Base-by-base conservation (phyloP, 1,140 invertebrate species). In the Hermetia illucens region DNA sequence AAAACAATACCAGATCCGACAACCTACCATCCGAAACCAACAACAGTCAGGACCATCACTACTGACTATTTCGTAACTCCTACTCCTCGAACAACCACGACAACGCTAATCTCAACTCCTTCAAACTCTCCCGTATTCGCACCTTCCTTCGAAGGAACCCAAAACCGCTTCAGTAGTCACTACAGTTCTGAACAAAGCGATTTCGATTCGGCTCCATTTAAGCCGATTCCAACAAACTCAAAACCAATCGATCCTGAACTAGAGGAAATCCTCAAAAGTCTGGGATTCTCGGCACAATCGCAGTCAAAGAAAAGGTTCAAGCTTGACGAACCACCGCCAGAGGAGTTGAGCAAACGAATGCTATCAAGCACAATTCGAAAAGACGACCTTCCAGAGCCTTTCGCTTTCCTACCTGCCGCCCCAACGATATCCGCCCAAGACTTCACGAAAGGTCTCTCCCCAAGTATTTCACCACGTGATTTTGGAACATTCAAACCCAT, bases 401-500 rank as follows among this genome's bases (percentile, higher is more conserved):
- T 3, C 32, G 3, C 24, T 17, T 10, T 34, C 32, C 17, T n/a
- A n/a, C n/a, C n/a, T n/a, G n/a, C n/a, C n/a, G n/a, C n/a, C n/a
- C n/a, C n/a, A n/a, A n/a, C n/a, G n/a, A n/a, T n/a, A n/a, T n/a
- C n/a, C n/a, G n/a, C 17, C 19, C 12, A 15, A 17, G 32, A 34
- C 15, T 34, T 34, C 17, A 34, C 13, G 12, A 10, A 17, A 19
- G 3, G 12, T 13, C 32, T 34, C 2, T 12, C 18, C 12, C 32
- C 32, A 5, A 9, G 18, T 17, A 10, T 17, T 17, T 17, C 12
- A 10, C n/a, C 17, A 1, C 55, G 58, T 39, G 55, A 54, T 4
- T 58, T 58, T 36, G 44, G 50, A 4, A 56, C 50, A 25, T 58
- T 58, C 21, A 58, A 58, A 32, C 55, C 55, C 0, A 30, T 58